These are phyloP conservation scores for Pseudochirops cupreus DNA, from an alignment of 2,797 vertebrate genomes.

Conservation along the genomic window DNA sequence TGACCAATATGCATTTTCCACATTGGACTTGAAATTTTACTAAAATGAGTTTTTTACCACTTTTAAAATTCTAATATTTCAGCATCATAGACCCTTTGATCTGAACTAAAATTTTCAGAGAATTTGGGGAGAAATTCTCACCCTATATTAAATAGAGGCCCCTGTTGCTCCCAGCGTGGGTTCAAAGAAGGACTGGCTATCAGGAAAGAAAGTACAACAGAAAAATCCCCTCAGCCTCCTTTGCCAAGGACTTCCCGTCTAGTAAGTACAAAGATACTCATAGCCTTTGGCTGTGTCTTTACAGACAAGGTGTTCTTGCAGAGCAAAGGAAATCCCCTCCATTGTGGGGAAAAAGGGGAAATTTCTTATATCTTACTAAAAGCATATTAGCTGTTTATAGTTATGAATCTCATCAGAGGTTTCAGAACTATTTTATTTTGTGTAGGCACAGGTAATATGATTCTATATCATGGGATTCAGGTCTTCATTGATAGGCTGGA, in stretches of 20 bases:
- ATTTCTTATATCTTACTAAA: neutral
- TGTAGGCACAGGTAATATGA: neutral
- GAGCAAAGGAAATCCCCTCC: neutral
- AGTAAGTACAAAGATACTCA: neutral
- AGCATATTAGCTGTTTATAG: neutral
- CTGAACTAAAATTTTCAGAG: neutral
- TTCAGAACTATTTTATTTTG: neutral
- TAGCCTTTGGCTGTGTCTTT: neutral
- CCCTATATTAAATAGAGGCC: neutral
- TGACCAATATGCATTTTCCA: neutral
- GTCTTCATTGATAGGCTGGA: neutral
- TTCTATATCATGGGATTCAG: neutral
- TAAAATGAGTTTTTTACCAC: neutral
- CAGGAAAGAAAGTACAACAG: neutral
- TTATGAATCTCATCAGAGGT: neutral
- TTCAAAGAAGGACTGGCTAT: neutral
- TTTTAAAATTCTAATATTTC: neutral
- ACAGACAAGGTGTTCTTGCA: neutral
- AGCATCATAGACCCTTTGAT: neutral
- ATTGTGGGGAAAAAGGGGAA: neutral
- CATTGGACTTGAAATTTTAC: neutral
- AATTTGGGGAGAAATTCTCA: neutral
- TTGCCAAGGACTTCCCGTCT: slow-evolving; percentile 2
- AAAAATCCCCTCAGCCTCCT: neutral
- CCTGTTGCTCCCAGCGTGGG: neutral